Evolutionary conservation across 2,113 vertebrate species (phyloP).

Genomic region (Catagonus wagneri): DNA sequence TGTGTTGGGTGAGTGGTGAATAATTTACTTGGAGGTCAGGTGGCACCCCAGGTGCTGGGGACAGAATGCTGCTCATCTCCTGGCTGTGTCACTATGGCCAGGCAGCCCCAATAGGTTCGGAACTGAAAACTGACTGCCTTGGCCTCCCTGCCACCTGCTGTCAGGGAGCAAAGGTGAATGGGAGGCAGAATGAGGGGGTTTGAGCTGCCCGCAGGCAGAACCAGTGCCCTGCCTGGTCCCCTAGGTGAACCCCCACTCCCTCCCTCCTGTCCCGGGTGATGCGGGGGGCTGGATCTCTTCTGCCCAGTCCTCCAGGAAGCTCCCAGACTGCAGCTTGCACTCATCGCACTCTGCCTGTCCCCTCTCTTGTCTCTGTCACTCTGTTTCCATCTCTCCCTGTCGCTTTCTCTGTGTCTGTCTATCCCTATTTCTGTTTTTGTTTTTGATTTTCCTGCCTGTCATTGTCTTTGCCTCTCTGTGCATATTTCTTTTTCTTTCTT

Average conservation of each 20-base stretch:
- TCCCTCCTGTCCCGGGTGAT: rapidly evolving
- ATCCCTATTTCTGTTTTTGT: too few relatives aligned
- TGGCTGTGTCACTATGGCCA: background rate
- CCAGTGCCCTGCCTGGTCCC: rapidly evolving
- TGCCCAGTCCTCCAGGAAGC: background rate
- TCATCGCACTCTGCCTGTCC: background rate
- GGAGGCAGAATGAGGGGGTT: background rate
- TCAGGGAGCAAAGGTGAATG: background rate
- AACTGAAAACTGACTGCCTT: background rate
- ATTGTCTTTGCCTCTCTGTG: background rate
- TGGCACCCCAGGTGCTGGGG: background rate
- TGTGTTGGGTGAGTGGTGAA: background rate
- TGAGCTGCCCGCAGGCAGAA: background rate
- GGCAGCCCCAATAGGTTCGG: background rate
- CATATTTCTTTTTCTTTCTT: too few relatives aligned
- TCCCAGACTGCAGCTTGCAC: background rate
- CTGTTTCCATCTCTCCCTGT: background rate
- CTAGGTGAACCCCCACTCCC: rapidly evolving
- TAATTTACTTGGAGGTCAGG: background rate
- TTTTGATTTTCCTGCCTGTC: background rate
- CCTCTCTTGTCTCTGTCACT: background rate
- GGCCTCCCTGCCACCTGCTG: background rate
- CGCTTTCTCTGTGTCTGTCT: background rate
- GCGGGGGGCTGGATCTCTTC: background rate
- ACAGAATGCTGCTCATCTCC: background rate